Base-by-base conservation (phyloP, 1,140 invertebrate genomes). In the Lerema accius region DNA sequence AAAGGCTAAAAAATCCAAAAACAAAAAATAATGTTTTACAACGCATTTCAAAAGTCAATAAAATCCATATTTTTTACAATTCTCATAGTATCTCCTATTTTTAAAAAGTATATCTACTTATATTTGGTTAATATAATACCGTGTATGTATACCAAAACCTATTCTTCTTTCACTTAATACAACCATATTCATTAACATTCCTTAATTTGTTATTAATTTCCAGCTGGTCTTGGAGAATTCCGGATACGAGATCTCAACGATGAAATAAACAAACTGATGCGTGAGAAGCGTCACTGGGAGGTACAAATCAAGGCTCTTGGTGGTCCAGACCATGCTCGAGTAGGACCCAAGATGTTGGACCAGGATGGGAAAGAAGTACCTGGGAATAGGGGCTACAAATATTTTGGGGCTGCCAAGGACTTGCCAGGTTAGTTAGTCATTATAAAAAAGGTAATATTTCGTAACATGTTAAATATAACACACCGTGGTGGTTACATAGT, bases 341-440 rank as follows among this genome's bases (percentile, higher is more conserved):
- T 96, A 73, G 98, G 98, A 0, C 98, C 98, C 0, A 95, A 96
- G 71, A 98, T 99, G 96, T 93, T 99, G 59, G 98, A 99, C 89
- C 95, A 97, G 72, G 98, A 99, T 91, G 97, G 97, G 0, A 96
- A 97, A 80, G 99, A 99, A 93, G 98, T 99, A 0, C 98, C 98
- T 0, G 98, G 99, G 23, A 99, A 99, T 91, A 94, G 97, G 77
- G 99, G 99, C 0, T 99, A 99, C 84, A 99, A 99, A 91, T 99
- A 99, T 92, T 99, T 99, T 92, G 99, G 99, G 53, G 99, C 99
- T 28, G 98, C 99, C 0, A 99, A 99, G 91, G 98, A 99, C 92
- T 92, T 99, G 72, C 99, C 99, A 13, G 96, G 94, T 94, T 82
- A 39, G 63, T 63, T 46, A 11, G 10, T 43, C 10, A 3, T 15